Evolutionary conservation across 2,888 invertebrate genomes (phyloP).

Genomic region (Hipparchia semele): DNA sequence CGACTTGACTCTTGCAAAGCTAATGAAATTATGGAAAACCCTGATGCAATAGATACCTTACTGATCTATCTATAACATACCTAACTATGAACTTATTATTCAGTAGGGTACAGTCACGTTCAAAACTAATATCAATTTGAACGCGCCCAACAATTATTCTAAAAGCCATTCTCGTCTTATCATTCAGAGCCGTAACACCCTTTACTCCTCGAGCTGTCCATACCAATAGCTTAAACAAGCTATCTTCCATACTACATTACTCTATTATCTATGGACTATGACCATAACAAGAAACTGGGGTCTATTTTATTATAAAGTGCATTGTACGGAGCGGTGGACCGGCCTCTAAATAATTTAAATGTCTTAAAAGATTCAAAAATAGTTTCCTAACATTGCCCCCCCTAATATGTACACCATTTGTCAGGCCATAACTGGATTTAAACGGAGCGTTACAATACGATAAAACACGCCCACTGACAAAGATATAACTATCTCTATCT

Average conservation of each 20-base stretch:
- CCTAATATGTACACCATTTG: conserved; percentile 83
- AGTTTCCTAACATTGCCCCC: conserved; percentile 83
- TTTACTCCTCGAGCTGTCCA: conserved; percentile 75
- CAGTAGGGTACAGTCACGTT: conserved; percentile 17
- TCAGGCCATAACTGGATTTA: conserved; percentile 83
- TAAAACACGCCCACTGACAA: conserved; percentile 65
- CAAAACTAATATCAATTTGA: conserved; percentile 47
- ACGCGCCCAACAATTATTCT: conserved; percentile 58
- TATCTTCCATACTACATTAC: conserved; percentile 80
- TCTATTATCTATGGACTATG: conserved; percentile 67
- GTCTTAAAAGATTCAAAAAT: conserved; percentile 84
- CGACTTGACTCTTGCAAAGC: too few relatives aligned
- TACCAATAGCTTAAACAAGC: conserved; percentile 75
- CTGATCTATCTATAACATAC: too few relatives aligned
- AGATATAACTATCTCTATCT: conserved; percentile 56
- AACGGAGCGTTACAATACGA: conserved; percentile 73
- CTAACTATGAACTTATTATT: neutral
- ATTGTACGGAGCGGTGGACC: conserved; percentile 77
- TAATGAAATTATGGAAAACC: too few relatives aligned
- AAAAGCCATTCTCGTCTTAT: conserved; percentile 62
- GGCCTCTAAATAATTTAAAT: conserved; percentile 82
- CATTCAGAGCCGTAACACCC: conserved; percentile 70
- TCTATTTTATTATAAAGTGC: conserved; percentile 83
- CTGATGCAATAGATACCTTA: too few relatives aligned
- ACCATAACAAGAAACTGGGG: conserved; percentile 75